A percentile compares a stretch with the other conserved stretches of the same genome.
Evolutionary conservation across 2,797 vertebrate species (phyloP).

Genomic region (Alcedo quadribrachys): DNA sequence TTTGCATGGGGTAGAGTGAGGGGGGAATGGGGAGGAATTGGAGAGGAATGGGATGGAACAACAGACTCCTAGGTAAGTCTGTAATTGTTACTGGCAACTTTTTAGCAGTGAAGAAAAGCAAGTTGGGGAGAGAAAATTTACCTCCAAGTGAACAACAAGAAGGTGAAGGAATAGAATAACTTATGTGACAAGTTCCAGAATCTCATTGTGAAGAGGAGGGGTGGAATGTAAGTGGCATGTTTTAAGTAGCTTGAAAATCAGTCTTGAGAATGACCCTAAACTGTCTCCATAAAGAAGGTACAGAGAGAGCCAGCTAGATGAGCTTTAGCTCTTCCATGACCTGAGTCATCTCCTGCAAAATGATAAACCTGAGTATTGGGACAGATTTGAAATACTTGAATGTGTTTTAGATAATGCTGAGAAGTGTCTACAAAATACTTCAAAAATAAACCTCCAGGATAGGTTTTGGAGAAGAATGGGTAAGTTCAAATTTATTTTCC

Average conservation of each 20-base stretch:
- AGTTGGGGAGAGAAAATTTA: neutral
- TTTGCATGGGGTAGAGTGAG: neutral
- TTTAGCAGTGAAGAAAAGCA: neutral
- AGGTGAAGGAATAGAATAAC: neutral
- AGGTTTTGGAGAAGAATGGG: neutral
- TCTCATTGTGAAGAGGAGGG: neutral
- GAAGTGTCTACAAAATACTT: neutral
- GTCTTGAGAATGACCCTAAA: neutral
- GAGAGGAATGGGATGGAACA: neutral
- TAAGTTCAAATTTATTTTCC: neutral
- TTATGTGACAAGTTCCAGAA: neutral
- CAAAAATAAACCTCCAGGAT: neutral
- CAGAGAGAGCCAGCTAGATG: neutral
- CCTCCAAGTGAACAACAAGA: neutral
- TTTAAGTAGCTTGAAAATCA: neutral
- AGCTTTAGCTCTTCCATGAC: neutral
- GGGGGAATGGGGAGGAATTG: neutral
- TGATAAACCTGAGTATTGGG: neutral
- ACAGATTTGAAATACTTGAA: neutral
- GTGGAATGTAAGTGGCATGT: neutral
- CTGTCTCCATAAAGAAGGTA: neutral
- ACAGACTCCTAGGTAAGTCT: neutral
- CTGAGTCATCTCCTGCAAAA: neutral
- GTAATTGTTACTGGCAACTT: neutral
- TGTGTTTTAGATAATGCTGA: neutral